Evolutionary conservation across 2,888 invertebrate species (phyloP).

Genomic region (Ectemnius lituratus): DNA sequence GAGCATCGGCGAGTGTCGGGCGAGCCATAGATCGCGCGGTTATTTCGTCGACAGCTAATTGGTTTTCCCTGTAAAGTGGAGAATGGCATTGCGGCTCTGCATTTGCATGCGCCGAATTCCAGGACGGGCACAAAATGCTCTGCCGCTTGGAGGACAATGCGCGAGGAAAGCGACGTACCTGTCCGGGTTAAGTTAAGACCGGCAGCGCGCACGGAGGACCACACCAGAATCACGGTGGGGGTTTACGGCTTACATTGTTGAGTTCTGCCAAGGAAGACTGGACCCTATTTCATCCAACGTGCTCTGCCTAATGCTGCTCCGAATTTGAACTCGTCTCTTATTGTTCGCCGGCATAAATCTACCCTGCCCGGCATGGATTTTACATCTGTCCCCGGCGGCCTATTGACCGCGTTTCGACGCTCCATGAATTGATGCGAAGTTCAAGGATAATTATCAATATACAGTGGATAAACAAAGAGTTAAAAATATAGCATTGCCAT

Average conservation of each 20-base stretch:
- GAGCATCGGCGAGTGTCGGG: too few species aligned
- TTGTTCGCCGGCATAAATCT: too few species aligned
- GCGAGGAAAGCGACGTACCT: not conserved
- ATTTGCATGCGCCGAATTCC: not conserved
- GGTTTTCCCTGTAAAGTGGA: constrained; percentile 1
- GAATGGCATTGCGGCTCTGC: not conserved
- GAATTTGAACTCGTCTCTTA: too few species aligned
- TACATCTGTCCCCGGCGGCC: too few species aligned
- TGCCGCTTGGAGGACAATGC: not conserved
- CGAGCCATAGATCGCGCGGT: not conserved
- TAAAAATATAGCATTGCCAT: too few species aligned
- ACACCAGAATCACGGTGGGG: not conserved
- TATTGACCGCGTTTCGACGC: too few species aligned
- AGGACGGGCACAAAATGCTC: not conserved
- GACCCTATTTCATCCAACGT: too few species aligned
- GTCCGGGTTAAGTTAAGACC: not conserved
- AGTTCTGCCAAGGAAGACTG: not conserved
- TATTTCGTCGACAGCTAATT: not conserved
- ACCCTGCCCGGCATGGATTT: too few species aligned
- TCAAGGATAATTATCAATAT: too few species aligned
- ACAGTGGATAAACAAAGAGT: too few species aligned
- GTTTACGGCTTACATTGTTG: constrained; percentile 1
- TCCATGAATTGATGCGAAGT: too few species aligned
- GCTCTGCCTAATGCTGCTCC: too few species aligned
- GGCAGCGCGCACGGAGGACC: not conserved